phyloP scores from a whole-genome alignment of 2,888 invertebrate genomes.

The Julus scandinavius region DNA sequence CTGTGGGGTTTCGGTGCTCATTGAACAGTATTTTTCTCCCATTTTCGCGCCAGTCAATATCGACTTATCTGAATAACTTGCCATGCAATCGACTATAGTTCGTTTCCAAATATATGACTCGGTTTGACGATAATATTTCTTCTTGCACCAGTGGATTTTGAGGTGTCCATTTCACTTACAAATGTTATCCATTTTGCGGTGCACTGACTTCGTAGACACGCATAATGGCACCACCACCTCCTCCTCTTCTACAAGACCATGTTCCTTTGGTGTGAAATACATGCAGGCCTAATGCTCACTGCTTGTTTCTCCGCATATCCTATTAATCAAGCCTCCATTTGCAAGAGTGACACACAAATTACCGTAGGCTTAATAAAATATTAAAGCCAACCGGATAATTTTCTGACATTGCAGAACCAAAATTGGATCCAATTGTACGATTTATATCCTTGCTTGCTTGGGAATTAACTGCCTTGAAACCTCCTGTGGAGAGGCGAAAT shows the following conservation, averaged over 20 bases:
- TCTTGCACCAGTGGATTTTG: constrained; percentile 9
- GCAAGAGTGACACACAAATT: constrained; percentile 33
- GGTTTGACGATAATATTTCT: constrained; percentile 22
- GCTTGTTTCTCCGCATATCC: neutral
- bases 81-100: neutral
- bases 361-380: constrained; percentile 19
- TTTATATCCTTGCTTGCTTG: constrained; percentile 24
- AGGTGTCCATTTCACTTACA: constrained; percentile 33
- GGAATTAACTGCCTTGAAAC: neutral
- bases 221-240: constrained; percentile 6
- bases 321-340: constrained; percentile 33
- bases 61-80: constrained; percentile 26
- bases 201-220: constrained; percentile 16
- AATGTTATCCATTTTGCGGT: constrained; percentile 33
- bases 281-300: constrained; percentile 15
- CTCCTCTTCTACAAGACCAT: neutral
- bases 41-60: neutral
- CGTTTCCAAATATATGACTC: neutral
- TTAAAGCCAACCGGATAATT: constrained; percentile 33
- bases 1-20: constrained; percentile 25
- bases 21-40: constrained; percentile 25
- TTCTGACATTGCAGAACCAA: constrained; percentile 25
- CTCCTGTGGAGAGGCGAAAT: neutral
- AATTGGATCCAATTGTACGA: constrained; percentile 21
- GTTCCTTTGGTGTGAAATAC: neutral